These are phyloP conservation scores for Papilio elwesi DNA, from an alignment of 2,888 invertebrate genomes.

Conservation along the genomic window DNA sequence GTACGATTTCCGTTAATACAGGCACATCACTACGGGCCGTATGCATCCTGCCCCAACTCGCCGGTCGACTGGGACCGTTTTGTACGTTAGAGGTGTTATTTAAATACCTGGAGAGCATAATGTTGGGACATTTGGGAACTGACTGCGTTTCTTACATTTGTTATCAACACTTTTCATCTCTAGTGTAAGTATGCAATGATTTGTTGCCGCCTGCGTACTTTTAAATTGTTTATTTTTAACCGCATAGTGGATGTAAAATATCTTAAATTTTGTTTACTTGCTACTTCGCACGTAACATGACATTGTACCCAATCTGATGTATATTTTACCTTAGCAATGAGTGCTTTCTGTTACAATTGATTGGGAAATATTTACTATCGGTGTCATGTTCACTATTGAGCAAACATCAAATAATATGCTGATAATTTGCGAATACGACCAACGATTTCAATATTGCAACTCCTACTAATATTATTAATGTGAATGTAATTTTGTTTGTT, in stretches of 20 bases:
- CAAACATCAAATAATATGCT: too few relatives aligned
- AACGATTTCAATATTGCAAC: too few relatives aligned
- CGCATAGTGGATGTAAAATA: background rate
- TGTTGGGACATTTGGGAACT: conserved; percentile 37
- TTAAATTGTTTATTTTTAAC: conserved; percentile 12
- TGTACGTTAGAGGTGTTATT: conserved; percentile 35
- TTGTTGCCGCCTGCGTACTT: conserved; percentile 4
- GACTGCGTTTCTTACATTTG: conserved; percentile 15
- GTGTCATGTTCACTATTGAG: too few relatives aligned
- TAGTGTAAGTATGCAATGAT: conserved; percentile 11
- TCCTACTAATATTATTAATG: too few relatives aligned
- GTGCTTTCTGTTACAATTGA: too few relatives aligned
- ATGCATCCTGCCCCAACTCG: conserved; percentile 57
- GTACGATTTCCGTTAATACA: background rate
- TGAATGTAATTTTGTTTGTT: too few relatives aligned
- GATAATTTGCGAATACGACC: too few relatives aligned
- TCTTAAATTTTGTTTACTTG: background rate
- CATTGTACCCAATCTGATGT: too few relatives aligned
- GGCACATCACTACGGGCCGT: conserved; percentile 47
- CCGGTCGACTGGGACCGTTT: conserved; percentile 41
- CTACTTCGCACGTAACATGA: background rate
- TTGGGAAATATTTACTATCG: too few relatives aligned
- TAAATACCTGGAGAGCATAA: conserved; percentile 35
- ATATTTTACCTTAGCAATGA: too few relatives aligned
- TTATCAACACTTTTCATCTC: conserved; percentile 29